A percentile compares a stretch with the other conserved stretches of the same genome.
Conservation (phyloP, 2,888 invertebrate genomes). For the Liodrosophila aerea region DNA sequence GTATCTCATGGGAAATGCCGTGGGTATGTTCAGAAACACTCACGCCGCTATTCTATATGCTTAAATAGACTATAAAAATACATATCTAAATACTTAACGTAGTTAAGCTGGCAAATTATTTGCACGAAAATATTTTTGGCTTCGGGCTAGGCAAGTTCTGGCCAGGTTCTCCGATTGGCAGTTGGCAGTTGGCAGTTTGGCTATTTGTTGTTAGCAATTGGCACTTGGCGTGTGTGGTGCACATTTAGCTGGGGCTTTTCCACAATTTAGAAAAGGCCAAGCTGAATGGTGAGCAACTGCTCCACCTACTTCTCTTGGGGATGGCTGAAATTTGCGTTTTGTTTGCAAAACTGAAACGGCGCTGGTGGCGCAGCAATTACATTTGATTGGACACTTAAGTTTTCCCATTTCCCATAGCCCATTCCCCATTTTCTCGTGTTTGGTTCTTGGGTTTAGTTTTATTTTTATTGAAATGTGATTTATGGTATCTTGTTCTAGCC, state of each 20-base stretch:
- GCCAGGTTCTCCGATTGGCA: conserved; percentile 27
- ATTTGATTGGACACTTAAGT: conserved; percentile 73
- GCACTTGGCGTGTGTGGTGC: conserved; percentile 68
- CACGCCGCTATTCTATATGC: conserved; percentile 21
- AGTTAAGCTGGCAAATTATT: conserved; percentile 73
- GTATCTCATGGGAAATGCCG: background rate
- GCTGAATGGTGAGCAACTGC: conserved; percentile 16
- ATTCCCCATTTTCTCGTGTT: too few relatives aligned
- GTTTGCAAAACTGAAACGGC: conserved; percentile 28
- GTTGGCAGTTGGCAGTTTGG: conserved; percentile 29
- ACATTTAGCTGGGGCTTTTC: conserved; percentile 51
- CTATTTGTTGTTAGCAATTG: conserved; percentile 25
- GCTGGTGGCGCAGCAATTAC: conserved; percentile 58
- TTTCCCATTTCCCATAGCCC: conserved; percentile 20
- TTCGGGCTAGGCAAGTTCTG: conserved; percentile 58
- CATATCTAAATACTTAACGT: conserved; percentile 63
- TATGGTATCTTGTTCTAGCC: conserved; percentile 27
- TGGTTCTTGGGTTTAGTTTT: too few relatives aligned
- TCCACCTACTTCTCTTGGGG: conserved; percentile 6
- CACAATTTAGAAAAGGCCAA: conserved; percentile 20
- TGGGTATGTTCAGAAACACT: conserved; percentile 4
- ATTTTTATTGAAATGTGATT: conserved; percentile 62
- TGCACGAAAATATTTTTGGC: conserved; percentile 73
- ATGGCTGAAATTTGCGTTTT: conserved; percentile 34
- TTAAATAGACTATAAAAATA: conserved; percentile 40